A percentile compares a stretch with the other conserved stretches of the same genome.
Conservation (phyloP, 1,140 invertebrate species). For the Philopotamus ludificatus region DNA sequence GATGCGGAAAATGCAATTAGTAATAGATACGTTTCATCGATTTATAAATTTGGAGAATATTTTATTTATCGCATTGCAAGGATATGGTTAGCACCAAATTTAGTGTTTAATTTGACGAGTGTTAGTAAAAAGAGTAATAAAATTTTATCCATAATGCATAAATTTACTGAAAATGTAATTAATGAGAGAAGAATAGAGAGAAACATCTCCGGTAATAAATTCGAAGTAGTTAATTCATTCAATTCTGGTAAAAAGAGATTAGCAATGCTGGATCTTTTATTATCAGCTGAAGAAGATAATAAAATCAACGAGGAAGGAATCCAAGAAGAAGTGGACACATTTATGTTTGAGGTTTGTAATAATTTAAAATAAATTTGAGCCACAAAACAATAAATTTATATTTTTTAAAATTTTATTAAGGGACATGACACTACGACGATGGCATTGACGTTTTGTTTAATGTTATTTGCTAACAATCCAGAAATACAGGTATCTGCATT, state of each 20-base stretch:
- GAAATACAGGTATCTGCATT: conserved; percentile 48
- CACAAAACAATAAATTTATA: too few species aligned
- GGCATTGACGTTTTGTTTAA: conserved; percentile 38
- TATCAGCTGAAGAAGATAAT: conserved; percentile 59
- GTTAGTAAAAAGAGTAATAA: too few species aligned
- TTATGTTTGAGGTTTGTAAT: conserved; percentile 76
- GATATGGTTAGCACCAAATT: too few species aligned
- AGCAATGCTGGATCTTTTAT: conserved; percentile 52
- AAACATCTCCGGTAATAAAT: not conserved
- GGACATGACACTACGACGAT: conserved; percentile 45
- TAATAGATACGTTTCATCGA: conserved; percentile 48
- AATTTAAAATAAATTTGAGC: too few species aligned
- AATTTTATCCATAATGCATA: too few species aligned
- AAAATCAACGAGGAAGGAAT: conserved; percentile 66
- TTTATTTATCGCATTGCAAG: conserved; percentile 47
- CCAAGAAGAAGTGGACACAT: conserved; percentile 80
- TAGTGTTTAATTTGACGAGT: too few species aligned
- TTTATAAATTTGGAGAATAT: conserved; percentile 46
- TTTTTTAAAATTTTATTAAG: too few species aligned
- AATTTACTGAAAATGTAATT: too few species aligned
- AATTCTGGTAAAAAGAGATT: conserved; percentile 37
- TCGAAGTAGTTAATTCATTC: conserved; percentile 11
- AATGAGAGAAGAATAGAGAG: too few species aligned
- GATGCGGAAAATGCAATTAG: conserved; percentile 39
- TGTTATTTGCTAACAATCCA: conserved; percentile 43